A percentile compares a stretch with the other conserved stretches of the same genome.
phyloP scores from a whole-genome alignment of 2,113 vertebrate genomes.

The Callospermophilus lateralis region DNA sequence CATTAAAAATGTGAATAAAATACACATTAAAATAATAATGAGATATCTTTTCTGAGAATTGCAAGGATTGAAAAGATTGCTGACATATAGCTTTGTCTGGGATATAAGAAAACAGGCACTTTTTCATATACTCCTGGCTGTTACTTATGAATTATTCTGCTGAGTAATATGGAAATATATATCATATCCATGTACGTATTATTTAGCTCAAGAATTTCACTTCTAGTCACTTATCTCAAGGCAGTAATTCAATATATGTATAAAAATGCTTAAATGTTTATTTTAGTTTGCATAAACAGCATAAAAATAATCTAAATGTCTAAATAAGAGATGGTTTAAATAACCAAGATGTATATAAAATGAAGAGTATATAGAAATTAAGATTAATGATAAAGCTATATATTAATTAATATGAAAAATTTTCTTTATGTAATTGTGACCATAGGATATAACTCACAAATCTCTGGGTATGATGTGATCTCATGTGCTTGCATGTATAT shows the following conservation, averaged over 20 bases:
- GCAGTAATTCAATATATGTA: neutral
- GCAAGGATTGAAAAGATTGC: constrained; percentile 25
- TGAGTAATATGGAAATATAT: constrained; percentile 12
- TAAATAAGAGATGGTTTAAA: constrained; percentile 25
- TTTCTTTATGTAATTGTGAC: neutral
- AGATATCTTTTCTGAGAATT: constrained; percentile 32
- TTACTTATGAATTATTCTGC: constrained; percentile 12
- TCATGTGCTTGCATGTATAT: neutral
- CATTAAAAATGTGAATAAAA: constrained; percentile 35
- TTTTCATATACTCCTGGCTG: neutral
- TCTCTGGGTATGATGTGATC: neutral
- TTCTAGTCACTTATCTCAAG: constrained; percentile 47
- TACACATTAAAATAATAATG: constrained; percentile 54
- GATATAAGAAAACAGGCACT: neutral
- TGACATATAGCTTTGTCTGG: neutral
- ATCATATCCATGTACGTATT: neutral
- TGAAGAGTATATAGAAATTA: neutral
- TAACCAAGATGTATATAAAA: constrained; percentile 26
- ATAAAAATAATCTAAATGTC: neutral
- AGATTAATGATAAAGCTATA: neutral
- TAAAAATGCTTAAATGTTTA: constrained; percentile 19
- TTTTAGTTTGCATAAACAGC: neutral
- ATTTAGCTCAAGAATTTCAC: constrained; percentile 30
- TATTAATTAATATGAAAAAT: constrained; percentile 9
- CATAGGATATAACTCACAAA: neutral